Evolutionary conservation across 2,797 vertebrate species (phyloP), one percentile per base, ranked within the genome.

Genomic region (Podargus strigoides): DNA sequence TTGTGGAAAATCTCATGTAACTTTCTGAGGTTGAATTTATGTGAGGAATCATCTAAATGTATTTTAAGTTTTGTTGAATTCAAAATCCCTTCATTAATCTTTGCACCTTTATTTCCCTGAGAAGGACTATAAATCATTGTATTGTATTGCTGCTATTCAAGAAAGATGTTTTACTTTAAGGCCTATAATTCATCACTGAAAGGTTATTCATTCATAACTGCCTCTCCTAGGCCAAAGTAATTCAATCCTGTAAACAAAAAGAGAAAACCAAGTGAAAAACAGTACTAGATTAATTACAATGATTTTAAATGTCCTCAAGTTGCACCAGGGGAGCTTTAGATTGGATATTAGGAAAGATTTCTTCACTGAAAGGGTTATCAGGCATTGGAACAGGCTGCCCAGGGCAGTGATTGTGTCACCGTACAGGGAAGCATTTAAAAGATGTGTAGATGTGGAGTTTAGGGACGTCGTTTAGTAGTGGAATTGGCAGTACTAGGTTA

Each of bases 61-160:
- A 8, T 67, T 92, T 89, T 69, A 90, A 76, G 37, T 84, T 72
- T 91, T 81, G 32, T 88, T 64, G 34, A 69, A 83, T 14, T 82
- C 49, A 89, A 56, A 27, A 0, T 14, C 9, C 12, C 8, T 74
- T 73, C 78, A 85, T 96, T 94, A 91, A 90, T 96, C 67, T 91
- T 81, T 75, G 30, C 36, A 68, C 66, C 73, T 94, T 91, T 87
- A 93, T 93, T 95, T 96, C 72, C 30, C 52, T 81, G 56, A 92
- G 88, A 94, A 92, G 12, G n/a, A 36, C 60, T 87, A 95, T 92
- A 95, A 95, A 93, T 94, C 74, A 80, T 32, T 79, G 41, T 49
- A 63, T 91, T 64, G 14, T 70, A 80, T 85, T 75, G 56, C 64
- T 91, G 49, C 66, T 89, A 73, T 53, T 93, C 55, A 89, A 91